phyloP scores from a whole-genome alignment of 2,113 vertebrate species.

The Ascaphus truei region DNA sequence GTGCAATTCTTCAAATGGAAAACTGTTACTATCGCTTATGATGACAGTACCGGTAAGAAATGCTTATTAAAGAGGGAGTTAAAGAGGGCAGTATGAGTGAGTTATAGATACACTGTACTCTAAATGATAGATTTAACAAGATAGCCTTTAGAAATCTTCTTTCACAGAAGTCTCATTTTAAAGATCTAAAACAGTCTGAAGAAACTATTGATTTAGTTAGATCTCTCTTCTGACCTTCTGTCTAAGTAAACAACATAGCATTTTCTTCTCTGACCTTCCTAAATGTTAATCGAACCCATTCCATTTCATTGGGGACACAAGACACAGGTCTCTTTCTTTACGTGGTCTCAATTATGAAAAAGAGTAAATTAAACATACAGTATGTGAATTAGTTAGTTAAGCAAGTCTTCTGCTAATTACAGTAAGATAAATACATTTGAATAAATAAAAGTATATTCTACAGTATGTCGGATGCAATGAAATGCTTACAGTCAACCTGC shows the following conservation, averaged over 20 bases:
- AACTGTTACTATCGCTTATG: slow-evolving; percentile 95
- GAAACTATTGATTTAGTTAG: slow-evolving; percentile 29
- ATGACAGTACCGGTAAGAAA: slow-evolving; percentile 95
- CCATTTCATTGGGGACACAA: neutral
- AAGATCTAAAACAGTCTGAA: slow-evolving; percentile 25
- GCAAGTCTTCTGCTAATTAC: neutral
- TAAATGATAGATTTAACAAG: neutral
- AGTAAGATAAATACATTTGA: too few relatives aligned
- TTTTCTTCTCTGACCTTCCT: slow-evolving; percentile 34
- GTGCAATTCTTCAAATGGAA: slow-evolving; percentile 99
- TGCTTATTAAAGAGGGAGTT: neutral
- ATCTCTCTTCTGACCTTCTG: slow-evolving; percentile 32
- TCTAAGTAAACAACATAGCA: slow-evolving; percentile 32
- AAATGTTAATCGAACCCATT: slow-evolving; percentile 34
- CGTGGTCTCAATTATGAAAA: slow-evolving; percentile 13
- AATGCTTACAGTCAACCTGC: too few relatives aligned
- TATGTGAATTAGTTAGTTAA: slow-evolving; percentile 1
- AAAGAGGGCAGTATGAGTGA: neutral
- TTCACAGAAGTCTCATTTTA: slow-evolving; percentile 22
- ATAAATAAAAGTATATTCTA: too few relatives aligned
- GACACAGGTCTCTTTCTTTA: slow-evolving; percentile 16
- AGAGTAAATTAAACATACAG: too few relatives aligned
- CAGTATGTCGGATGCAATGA: too few relatives aligned
- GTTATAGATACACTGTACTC: neutral
- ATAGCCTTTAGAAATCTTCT: slow-evolving; percentile 20